Percentiles rank a stretch among this genome's conserved stretches.
phyloP scores from a whole-genome alignment of 2,113 vertebrate genomes.

The Colistium nudipinnis region DNA sequence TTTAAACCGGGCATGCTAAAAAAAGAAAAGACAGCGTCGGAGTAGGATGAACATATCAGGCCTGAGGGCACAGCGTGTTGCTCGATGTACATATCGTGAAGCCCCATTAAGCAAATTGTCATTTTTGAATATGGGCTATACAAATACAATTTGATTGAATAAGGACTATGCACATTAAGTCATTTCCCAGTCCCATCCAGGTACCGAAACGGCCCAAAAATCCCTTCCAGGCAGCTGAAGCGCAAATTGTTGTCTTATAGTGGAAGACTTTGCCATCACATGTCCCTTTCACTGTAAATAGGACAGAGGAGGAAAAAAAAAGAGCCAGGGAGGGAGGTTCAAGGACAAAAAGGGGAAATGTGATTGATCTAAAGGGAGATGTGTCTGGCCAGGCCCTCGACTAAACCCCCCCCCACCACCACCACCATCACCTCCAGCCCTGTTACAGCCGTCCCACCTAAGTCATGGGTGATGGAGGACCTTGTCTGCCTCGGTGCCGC shows the following conservation, averaged over 20 bases:
- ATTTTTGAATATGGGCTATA: not conserved
- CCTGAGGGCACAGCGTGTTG: too few relatives aligned
- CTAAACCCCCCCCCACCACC: constrained; percentile 26
- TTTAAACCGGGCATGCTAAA: not conserved
- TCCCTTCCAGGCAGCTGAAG: constrained; percentile 2
- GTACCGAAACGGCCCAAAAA: constrained; percentile 10
- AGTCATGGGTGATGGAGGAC: constrained; percentile 78
- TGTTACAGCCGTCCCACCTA: constrained; percentile 73
- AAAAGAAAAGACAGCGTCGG: not conserved
- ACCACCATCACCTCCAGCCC: constrained; percentile 28
- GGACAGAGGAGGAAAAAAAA: constrained; percentile 57
- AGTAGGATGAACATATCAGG: constrained; percentile 9
- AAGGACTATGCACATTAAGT: not conserved
- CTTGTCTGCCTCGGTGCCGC: constrained; percentile 69
- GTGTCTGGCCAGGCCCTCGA: constrained; percentile 74
- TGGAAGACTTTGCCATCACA: constrained; percentile 62
- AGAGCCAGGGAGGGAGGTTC: constrained; percentile 64
- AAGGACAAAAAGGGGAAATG: constrained; percentile 75
- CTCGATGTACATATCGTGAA: too few relatives aligned
- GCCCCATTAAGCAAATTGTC: too few relatives aligned
- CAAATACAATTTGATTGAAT: too few relatives aligned
- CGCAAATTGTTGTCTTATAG: constrained; percentile 30
- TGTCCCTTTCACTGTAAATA: constrained; percentile 67
- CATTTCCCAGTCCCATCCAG: constrained; percentile 23
- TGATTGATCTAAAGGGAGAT: constrained; percentile 81